phyloP scores from a whole-genome alignment of 2,888 invertebrate species.

The Caenorhabditis sp. region DNA sequence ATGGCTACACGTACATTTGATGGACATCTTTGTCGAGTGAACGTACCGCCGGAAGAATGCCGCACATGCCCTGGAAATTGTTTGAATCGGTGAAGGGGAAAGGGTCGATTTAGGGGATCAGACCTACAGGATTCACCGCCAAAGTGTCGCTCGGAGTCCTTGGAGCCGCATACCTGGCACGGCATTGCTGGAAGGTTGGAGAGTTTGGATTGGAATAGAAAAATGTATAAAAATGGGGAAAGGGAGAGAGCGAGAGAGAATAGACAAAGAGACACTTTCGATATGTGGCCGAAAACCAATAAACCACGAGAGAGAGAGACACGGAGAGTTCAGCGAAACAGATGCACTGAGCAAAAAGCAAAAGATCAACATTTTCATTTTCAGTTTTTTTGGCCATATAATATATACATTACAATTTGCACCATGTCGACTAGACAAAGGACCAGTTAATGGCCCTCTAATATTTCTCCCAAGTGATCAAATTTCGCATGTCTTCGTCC shows the following conservation, averaged over 20 bases:
- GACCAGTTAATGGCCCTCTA: too few relatives aligned
- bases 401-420: conserved; percentile 1
- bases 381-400: too few relatives aligned
- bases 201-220: too few relatives aligned
- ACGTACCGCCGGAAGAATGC: conserved; percentile 47
- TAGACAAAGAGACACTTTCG: not conserved
- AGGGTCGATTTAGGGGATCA: not conserved
- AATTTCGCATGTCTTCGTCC: conserved; percentile 42
- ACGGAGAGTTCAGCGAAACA: too few relatives aligned
- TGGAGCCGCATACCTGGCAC: conserved; percentile 39
- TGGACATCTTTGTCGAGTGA: conserved; percentile 29
- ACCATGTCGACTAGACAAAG: too few relatives aligned
- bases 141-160: conserved; percentile 35
- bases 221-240: too few relatives aligned
- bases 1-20: conserved; percentile 33
- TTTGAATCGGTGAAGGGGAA: not conserved
- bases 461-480: conserved; percentile 51
- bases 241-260: too few relatives aligned
- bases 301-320: too few relatives aligned
- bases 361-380: too few relatives aligned
- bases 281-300: conserved; percentile 1
- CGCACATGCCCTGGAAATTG: conserved; percentile 35
- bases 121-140: conserved; percentile 49
- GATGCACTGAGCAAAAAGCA: not conserved
- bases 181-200: conserved; percentile 44